phyloP scores from a whole-genome alignment of 2,888 invertebrate species.

The Parnassius mnemosyne region DNA sequence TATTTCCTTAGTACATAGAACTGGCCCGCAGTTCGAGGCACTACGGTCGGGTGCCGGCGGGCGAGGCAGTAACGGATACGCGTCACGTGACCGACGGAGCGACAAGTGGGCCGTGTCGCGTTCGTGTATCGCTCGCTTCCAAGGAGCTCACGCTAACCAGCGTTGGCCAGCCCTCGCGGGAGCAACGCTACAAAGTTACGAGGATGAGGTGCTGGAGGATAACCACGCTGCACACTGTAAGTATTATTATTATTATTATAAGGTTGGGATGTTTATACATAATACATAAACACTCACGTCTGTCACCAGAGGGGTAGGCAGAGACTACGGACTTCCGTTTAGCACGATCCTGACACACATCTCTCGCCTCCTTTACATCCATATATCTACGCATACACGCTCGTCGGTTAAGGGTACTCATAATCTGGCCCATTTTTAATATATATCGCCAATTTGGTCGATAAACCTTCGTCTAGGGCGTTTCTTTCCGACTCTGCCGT shows the following conservation, averaged over 20 bases:
- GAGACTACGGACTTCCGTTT: no score
- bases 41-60: slow-evolving; percentile 89
- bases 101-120: slow-evolving; percentile 46
- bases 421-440: no score
- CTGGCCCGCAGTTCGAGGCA: slow-evolving; percentile 90
- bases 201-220: slow-evolving; percentile 99
- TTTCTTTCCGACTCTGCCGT: no score
- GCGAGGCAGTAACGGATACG: slow-evolving; percentile 64
- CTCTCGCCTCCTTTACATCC: no score
- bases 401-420: no score
- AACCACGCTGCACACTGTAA: slow-evolving; percentile 88
- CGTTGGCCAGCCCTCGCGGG: slow-evolving; percentile 83
- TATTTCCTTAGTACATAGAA: slow-evolving; percentile 87
- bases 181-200: slow-evolving; percentile 95
- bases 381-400: no score
- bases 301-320: no score
- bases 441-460: no score
- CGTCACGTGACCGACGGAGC: slow-evolving; percentile 45
- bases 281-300: not conserved
- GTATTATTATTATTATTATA: slow-evolving; percentile 34
- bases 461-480: no score
- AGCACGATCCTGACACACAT: no score
- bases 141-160: slow-evolving; percentile 90
- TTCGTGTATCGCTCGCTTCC: slow-evolving; percentile 90
- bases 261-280: not conserved